Base-by-base conservation (phyloP, 2,113 vertebrate genomes). In the Panurus biarmicus region DNA sequence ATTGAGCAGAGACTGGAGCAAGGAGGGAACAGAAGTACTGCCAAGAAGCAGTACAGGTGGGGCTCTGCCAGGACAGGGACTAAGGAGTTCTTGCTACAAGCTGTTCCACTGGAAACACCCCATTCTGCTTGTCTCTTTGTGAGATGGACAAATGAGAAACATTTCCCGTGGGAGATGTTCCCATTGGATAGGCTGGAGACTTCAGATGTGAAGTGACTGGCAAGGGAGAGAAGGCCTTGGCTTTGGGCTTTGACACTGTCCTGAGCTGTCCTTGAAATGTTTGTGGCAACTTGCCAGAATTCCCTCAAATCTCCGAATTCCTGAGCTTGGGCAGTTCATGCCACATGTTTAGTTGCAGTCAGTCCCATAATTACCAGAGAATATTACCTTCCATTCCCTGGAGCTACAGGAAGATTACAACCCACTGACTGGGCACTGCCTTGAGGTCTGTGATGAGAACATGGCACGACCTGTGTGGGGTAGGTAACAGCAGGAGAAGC, bases 401-500 rank as follows among this genome's bases (percentile, higher is more conserved):
- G 23, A 36, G 26, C 45, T 56, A 23, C 25, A 33, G 42, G 31
- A 14, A 15, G 53, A 53, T 38, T 26, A 14, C 2, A 3, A 38
- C 21, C 26, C 36, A 33, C 23, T 31, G 36, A 17, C 48, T 33
- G 33, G 26, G 35, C 29, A 10, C n/a, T 66, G 35, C 42, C 42
- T 31, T 31, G 58, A 69, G 40, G 26, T 38, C 8, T 48, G 29
- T 54, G 48, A 14, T 29, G 26, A 47, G 51, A 45, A 6, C 11
- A 3, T 5, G 19, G 40, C 36, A 51, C 0, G 0, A 29, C 8
- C 42, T 14, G 5, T 21, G 42, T 8, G 25, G 23, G n/a, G 69
- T 8, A 21, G 18, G n/a, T 38, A 7, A 19, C 11, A 11, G n/a
- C 35, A 33, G 9, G 35, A 44, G 35, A 40, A 35, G 33, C 44